A percentile compares a stretch with the other conserved stretches of the same genome.
Conservation (phyloP, 64 coral and sea anemone genomes). For the Cladopsammia gracilis region DNA sequence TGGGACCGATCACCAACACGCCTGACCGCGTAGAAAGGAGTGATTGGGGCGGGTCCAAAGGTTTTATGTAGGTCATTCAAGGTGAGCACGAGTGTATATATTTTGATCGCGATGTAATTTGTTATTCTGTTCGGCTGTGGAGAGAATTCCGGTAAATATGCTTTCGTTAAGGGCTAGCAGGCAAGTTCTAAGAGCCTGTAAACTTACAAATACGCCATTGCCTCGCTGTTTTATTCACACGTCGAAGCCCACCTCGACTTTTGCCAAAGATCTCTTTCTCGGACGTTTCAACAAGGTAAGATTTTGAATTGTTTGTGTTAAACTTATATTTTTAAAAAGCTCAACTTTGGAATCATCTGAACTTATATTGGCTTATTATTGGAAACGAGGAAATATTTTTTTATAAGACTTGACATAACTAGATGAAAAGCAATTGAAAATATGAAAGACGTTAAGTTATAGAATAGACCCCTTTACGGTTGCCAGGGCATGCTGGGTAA, state of each 20-base stretch:
- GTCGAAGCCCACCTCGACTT: conserved; percentile 36
- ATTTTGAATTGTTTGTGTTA: not conserved
- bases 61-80: conserved; percentile 16
- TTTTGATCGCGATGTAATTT: not conserved
- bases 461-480: no score
- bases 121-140: not conserved
- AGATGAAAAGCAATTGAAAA: not conserved
- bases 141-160: not conserved
- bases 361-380: no score
- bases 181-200: conserved; percentile 6
- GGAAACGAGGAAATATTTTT: not conserved
- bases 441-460: not conserved
- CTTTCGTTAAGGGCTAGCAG: not conserved
- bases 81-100: not conserved
- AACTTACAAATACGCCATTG: not conserved
- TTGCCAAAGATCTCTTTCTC: conserved; percentile 78
- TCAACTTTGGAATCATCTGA: not conserved
- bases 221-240: conserved; percentile 36
- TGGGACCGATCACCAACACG: not conserved
- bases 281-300: conserved; percentile 69
- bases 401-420: no score
- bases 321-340: not conserved
- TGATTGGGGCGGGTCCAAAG: conserved; percentile 24
- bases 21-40: not conserved
- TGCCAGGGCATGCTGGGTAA: no score